These are phyloP conservation scores for Macaria liturata DNA, from an alignment of 2,888 invertebrate species.

Conservation along the genomic window DNA sequence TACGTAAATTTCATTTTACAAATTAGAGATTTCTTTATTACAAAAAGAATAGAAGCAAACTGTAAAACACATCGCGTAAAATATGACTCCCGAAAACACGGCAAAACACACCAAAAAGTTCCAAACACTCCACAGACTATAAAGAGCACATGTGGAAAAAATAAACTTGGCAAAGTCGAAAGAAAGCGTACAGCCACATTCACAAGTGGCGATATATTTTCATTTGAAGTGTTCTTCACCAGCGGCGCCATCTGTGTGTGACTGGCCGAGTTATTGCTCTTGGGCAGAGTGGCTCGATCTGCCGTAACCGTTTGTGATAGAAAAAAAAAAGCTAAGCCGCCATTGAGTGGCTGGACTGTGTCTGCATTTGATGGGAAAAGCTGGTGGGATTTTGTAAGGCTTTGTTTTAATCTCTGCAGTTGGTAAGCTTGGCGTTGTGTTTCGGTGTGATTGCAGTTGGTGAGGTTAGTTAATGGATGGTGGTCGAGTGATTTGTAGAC, in stretches of 20 bases:
- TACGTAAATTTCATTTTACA: too few relatives aligned
- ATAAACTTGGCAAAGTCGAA: constrained; percentile 18
- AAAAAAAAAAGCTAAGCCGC: constrained; percentile 44
- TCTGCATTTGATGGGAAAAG: constrained; percentile 11
- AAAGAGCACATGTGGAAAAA: constrained; percentile 8
- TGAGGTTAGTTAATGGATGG: too few relatives aligned
- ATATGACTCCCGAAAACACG: too few relatives aligned
- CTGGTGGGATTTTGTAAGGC: background rate
- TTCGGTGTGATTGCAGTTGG: too few relatives aligned
- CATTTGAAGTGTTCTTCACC: constrained; percentile 53
- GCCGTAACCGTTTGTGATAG: constrained; percentile 56
- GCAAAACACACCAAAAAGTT: background rate
- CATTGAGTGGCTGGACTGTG: constrained; percentile 2
- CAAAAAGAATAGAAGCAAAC: too few relatives aligned
- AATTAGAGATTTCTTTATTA: too few relatives aligned
- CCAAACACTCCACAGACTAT: constrained; percentile 1
- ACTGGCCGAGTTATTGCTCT: constrained; percentile 71
- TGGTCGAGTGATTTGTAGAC: too few relatives aligned
- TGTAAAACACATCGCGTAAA: too few relatives aligned
- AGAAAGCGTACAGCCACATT: constrained; percentile 42
- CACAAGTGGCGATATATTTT: constrained; percentile 64
- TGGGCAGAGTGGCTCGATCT: constrained; percentile 51
- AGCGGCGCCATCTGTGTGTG: constrained; percentile 65
- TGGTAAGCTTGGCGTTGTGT: too few relatives aligned
- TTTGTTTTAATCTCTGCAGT: too few relatives aligned